These are phyloP conservation scores for Dyspetes luteomarginatus DNA, from an alignment of 2,888 invertebrate genomes.

Conservation along the genomic window DNA sequence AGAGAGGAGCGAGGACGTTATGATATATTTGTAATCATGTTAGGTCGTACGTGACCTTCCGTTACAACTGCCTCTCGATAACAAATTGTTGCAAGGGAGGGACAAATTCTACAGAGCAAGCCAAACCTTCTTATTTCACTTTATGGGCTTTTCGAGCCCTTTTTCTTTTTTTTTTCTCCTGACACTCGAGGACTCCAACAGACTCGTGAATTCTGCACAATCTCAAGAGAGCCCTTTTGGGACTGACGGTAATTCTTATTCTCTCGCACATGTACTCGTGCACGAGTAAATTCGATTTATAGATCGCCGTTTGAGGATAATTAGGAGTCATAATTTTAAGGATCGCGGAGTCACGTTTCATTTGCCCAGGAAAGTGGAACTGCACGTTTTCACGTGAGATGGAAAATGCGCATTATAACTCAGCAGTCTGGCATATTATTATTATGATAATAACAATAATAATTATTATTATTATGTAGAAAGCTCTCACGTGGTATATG, in stretches of 20 bases:
- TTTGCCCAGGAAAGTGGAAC: constrained; percentile 25
- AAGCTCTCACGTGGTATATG: constrained; percentile 62
- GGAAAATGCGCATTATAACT: constrained; percentile 30
- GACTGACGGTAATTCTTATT: constrained; percentile 41
- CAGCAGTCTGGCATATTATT: constrained; percentile 73
- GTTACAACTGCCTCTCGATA: constrained; percentile 81
- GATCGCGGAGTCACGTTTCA: constrained; percentile 35
- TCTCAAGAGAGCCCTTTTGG: constrained; percentile 47
- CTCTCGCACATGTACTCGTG: neutral
- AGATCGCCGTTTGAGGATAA: constrained; percentile 24
- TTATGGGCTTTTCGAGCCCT: constrained; percentile 39
- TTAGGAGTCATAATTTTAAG: constrained; percentile 44
- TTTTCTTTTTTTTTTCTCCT: constrained; percentile 10
- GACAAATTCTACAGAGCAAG: constrained; percentile 65
- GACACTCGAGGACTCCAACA: constrained; percentile 47
- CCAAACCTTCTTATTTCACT: constrained; percentile 59
- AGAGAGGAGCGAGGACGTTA: constrained; percentile 73
- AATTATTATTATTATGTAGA: constrained; percentile 33
- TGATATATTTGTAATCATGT: constrained; percentile 83
- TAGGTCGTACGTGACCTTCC: constrained; percentile 81
- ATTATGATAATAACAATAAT: constrained; percentile 52
- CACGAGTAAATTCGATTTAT: constrained; percentile 45
- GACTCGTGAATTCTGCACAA: constrained; percentile 38
- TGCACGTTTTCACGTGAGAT: constrained; percentile 56
- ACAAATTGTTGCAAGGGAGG: constrained; percentile 73